A percentile compares a stretch with the other conserved stretches of the same genome.
Conservation (phyloP, 2,113 vertebrate species). For the Cryptomyrus ogoouensis region DNA sequence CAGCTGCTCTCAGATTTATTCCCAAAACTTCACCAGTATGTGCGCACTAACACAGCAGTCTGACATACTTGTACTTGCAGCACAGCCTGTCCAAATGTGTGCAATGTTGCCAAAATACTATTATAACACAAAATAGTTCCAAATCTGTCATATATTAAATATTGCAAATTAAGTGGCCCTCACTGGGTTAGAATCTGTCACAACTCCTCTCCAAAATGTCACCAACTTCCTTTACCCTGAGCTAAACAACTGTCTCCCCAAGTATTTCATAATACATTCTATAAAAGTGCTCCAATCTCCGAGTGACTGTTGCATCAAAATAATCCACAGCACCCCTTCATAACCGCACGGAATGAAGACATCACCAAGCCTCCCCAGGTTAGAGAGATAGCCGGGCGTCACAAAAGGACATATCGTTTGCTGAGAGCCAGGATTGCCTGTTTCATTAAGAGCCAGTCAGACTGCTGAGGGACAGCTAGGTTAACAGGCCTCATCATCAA, state of each 20-base stretch:
- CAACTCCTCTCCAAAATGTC: neutral
- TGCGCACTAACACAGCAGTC: neutral
- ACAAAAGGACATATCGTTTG: neutral
- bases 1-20: neutral
- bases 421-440: neutral
- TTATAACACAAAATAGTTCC: neutral
- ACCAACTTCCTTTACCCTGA: neutral
- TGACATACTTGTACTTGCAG: too few relatives aligned
- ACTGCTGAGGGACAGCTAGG: neutral
- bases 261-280: neutral
- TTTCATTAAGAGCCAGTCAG: neutral
- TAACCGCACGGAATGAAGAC: neutral
- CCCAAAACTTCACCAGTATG: neutral
- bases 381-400: neutral
- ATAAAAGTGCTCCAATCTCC: neutral
- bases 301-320: neutral
- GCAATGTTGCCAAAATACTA: neutral
- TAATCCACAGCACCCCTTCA: neutral
- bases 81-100: neutral
- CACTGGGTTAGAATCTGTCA: neutral
- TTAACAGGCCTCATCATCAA: neutral
- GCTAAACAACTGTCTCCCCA: neutral
- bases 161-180: neutral
- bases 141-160: neutral
- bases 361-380: neutral